These are phyloP conservation scores for Athripsodes cinereus DNA, from an alignment of 2,888 invertebrate species.

Conservation along the genomic window DNA sequence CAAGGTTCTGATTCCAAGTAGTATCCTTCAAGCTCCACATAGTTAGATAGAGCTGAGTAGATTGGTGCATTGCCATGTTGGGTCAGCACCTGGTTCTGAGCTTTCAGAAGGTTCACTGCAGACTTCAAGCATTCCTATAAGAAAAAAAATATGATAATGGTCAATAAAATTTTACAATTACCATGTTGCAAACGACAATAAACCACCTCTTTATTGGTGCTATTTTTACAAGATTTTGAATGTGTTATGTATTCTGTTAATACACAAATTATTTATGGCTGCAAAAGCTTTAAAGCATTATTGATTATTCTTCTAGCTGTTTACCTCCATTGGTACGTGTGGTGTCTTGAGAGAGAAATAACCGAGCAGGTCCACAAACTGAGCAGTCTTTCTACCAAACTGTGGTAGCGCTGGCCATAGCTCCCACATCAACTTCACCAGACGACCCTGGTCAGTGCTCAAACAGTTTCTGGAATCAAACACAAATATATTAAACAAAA, in stretches of 20 bases:
- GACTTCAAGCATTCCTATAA: constrained; percentile 74
- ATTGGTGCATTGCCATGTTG: constrained; percentile 92
- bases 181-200: too few relatives aligned
- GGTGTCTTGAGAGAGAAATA: constrained; percentile 87
- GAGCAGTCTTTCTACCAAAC: constrained; percentile 90
- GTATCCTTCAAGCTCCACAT: constrained; percentile 92
- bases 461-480: constrained; percentile 59
- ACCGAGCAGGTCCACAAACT: constrained; percentile 94
- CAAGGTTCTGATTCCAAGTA: constrained; percentile 97
- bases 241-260: too few relatives aligned
- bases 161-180: too few relatives aligned
- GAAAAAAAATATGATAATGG: too few relatives aligned
- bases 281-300: neutral
- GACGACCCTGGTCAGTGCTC: constrained; percentile 65
- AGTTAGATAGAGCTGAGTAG: constrained; percentile 87
- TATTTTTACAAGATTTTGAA: too few relatives aligned
- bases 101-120: constrained; percentile 76
- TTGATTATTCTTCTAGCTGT: too few relatives aligned
- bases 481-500: neutral
- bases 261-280: too few relatives aligned
- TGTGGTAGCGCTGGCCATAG: constrained; percentile 86
- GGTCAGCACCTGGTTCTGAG: constrained; percentile 83
- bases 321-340: constrained; percentile 19
- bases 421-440: constrained; percentile 82
- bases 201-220: too few relatives aligned